Conservation (phyloP, 2,888 invertebrate species). For the Achlya flavicornis region DNA sequence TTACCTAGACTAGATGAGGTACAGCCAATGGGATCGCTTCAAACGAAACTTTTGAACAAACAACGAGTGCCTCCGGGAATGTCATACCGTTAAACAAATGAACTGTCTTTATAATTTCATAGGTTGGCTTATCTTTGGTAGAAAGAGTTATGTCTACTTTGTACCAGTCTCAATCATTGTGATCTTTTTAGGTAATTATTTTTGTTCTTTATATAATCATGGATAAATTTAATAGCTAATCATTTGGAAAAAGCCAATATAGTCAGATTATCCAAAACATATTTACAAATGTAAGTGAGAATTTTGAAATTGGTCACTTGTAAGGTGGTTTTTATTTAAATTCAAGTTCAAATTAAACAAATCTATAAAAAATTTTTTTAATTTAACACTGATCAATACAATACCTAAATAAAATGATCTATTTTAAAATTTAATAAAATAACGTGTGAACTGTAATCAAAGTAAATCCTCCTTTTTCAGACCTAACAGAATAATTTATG, state of each 20-base stretch:
- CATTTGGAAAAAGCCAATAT: no score
- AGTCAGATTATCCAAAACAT: no score
- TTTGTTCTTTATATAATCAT: no score
- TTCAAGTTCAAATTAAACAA: no score
- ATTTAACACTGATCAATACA: no score
- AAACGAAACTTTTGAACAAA: constrained; percentile 8
- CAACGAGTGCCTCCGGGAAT: background rate
- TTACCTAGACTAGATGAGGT: constrained; percentile 24
- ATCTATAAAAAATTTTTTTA: no score
- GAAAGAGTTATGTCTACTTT: background rate
- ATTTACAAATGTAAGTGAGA: no score
- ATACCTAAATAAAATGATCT: no score
- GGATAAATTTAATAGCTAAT: no score
- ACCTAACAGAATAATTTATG: background rate
- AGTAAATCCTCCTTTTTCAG: background rate
- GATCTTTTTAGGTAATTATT: no score
- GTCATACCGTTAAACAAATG: background rate
- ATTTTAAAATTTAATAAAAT: background rate
- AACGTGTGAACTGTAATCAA: background rate
- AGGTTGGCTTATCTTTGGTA: background rate
- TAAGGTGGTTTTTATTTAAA: background rate
- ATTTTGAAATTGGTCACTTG: no score
- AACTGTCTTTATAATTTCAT: constrained; percentile 7
- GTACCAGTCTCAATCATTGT: no score
- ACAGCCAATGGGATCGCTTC: background rate